Percentiles rank a stretch among this genome's conserved stretches.
These are phyloP conservation scores for Atherinomorus stipes DNA, from an alignment of 2,113 vertebrate genomes.

Conservation along the genomic window DNA sequence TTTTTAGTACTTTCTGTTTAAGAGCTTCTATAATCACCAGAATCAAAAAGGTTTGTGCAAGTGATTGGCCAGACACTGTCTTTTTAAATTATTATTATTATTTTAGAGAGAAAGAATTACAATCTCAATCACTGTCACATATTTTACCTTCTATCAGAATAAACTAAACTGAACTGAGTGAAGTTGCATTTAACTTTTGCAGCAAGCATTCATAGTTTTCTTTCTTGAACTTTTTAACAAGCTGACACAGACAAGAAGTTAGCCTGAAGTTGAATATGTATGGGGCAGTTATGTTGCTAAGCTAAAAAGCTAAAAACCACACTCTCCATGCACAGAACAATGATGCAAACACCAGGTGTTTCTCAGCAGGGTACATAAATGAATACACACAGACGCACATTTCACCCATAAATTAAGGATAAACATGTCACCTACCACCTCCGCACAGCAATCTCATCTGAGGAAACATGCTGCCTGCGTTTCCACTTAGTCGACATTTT, in stretches of 20 bases:
- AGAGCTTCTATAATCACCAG: too few relatives aligned
- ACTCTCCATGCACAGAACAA: not conserved
- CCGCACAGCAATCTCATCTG: conserved; percentile 18
- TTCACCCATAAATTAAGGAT: conserved; percentile 39
- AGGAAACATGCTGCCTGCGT: conserved; percentile 29
- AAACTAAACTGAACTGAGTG: too few relatives aligned
- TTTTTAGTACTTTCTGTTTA: too few relatives aligned
- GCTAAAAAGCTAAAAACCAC: conserved; percentile 7
- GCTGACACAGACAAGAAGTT: not conserved
- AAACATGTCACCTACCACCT: conserved; percentile 48
- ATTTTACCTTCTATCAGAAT: too few relatives aligned
- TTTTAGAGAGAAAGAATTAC: too few relatives aligned
- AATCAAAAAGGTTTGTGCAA: too few relatives aligned
- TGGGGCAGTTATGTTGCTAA: not conserved
- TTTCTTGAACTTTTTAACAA: not conserved
- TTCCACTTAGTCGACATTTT: conserved; percentile 28
- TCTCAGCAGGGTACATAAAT: conserved; percentile 22
- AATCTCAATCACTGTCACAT: too few relatives aligned
- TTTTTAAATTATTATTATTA: too few relatives aligned
- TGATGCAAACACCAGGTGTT: not conserved
- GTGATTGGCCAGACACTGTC: too few relatives aligned
- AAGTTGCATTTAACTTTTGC: too few relatives aligned
- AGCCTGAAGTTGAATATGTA: not conserved
- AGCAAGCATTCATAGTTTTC: too few relatives aligned
- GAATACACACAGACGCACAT: conserved; percentile 18